phyloP scores from a whole-genome alignment of 2,113 vertebrate species.

The Python bivittatus region DNA sequence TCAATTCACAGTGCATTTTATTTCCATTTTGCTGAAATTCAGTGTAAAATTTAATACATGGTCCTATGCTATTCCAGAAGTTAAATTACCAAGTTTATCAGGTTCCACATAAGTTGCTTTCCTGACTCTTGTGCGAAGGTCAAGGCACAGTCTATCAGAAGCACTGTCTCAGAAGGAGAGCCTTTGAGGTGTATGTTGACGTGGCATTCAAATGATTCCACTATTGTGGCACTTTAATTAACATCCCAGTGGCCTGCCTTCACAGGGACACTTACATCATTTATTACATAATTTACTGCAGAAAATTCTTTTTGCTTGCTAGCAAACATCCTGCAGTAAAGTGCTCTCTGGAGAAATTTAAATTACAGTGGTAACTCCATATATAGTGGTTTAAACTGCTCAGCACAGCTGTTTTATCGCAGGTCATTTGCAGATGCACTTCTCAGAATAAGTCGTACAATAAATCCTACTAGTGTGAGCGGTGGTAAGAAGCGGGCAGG shows the following conservation, averaged over 20 bases:
- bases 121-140: not conserved
- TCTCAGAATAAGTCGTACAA: not conserved
- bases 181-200: not conserved
- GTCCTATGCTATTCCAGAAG: not conserved
- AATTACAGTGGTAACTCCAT: conserved; percentile 11
- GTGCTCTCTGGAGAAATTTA: conserved; percentile 8
- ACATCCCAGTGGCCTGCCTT: not conserved
- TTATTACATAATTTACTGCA: not conserved
- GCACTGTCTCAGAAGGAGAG: not conserved
- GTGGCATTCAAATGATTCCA: not conserved
- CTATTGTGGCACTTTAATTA: not conserved
- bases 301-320: not conserved
- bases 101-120: not conserved
- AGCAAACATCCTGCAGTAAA: not conserved
- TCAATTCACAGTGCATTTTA: not conserved
- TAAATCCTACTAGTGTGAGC: not conserved
- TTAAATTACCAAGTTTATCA: not conserved
- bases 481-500: not conserved
- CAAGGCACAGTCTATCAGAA: not conserved
- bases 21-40: not conserved
- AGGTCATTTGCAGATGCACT: conserved; percentile 15
- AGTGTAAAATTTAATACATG: not conserved
- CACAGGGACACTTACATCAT: not conserved
- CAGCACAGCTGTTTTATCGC: not conserved
- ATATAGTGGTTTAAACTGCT: conserved; percentile 1